Percentiles rank a stretch among this genome's conserved stretches.
phyloP scores from a whole-genome alignment of 1,140 invertebrate species.

The Reticulitermes speratus region DNA sequence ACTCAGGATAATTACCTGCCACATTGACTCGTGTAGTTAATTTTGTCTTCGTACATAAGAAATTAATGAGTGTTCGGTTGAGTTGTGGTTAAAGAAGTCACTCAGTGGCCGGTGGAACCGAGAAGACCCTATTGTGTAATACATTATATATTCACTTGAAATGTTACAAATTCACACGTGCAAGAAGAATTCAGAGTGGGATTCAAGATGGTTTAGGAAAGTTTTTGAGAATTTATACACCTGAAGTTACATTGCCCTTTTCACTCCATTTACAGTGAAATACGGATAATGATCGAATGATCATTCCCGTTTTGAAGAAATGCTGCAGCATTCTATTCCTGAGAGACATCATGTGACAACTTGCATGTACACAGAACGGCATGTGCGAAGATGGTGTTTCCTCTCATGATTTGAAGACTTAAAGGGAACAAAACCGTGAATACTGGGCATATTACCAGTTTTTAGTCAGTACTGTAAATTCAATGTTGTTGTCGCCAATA shows the following conservation, averaged over 20 bases:
- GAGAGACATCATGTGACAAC: neutral
- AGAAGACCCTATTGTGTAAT: no score
- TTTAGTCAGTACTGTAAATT: slow-evolving; percentile 9
- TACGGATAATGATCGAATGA: no score
- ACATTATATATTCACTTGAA: no score
- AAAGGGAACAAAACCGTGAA: neutral
- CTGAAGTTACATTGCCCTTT: neutral
- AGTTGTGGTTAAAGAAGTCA: no score
- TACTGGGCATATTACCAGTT: neutral
- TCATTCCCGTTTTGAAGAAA: no score
- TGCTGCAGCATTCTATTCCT: no score
- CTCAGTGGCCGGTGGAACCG: no score
- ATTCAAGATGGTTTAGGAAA: no score
- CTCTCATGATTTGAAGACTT: neutral
- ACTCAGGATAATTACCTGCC: neutral
- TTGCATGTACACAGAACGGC: neutral
- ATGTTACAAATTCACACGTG: no score
- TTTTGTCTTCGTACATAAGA: neutral
- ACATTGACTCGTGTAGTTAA: neutral
- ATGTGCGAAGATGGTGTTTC: neutral
- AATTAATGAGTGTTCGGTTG: no score
- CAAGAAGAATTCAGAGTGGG: no score
- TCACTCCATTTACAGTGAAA: neutral
- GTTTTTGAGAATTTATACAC: neutral
- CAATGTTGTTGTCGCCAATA: neutral